Evolutionary conservation across 2,113 vertebrate species (phyloP).

Genomic region (Oenanthe melanoleuca): DNA sequence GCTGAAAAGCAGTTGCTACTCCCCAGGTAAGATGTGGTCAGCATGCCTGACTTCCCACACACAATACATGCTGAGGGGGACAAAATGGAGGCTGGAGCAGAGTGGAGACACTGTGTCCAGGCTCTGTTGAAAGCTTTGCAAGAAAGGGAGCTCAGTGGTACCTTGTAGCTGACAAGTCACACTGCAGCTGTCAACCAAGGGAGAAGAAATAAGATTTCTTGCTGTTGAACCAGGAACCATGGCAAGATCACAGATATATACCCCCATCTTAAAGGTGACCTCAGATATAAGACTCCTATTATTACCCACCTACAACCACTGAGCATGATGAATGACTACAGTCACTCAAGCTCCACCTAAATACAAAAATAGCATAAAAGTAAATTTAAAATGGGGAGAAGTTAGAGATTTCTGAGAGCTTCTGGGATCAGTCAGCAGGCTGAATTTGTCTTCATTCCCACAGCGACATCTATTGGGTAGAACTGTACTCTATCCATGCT

Average conservation of each 20-base stretch:
- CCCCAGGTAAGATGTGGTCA: neutral
- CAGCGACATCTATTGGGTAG: neutral
- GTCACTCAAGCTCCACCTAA: neutral
- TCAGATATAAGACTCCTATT: neutral
- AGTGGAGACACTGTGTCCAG: neutral
- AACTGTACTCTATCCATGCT: neutral
- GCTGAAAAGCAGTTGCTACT: neutral
- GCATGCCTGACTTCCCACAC: neutral
- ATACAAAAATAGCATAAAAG: neutral
- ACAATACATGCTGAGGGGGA: neutral
- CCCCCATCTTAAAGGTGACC: neutral
- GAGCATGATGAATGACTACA: neutral
- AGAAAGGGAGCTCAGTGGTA: neutral
- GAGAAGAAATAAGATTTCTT: neutral
- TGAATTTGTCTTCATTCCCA: neutral
- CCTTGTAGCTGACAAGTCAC: neutral
- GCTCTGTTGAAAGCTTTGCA: neutral
- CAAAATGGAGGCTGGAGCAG: neutral
- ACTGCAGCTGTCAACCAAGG: neutral
- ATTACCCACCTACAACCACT: neutral
- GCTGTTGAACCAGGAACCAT: neutral
- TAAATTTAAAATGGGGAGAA: neutral
- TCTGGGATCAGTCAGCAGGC: too few species aligned
- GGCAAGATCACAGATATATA: neutral
- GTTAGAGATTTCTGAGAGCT: neutral